Conservation (phyloP, 2,797 vertebrate species). For the Poecilia velifera region DNA sequence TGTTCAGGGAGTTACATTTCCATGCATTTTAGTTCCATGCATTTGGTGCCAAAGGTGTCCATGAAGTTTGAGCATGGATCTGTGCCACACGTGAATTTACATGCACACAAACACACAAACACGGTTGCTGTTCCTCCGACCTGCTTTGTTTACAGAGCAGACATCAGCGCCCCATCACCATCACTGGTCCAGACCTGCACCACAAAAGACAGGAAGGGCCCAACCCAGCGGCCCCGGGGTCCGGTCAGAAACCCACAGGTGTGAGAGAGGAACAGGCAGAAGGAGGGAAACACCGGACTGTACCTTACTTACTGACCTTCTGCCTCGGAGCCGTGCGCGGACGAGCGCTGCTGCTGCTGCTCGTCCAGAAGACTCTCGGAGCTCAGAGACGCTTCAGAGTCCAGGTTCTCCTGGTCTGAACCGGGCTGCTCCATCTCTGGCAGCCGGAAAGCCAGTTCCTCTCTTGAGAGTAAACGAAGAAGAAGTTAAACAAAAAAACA, state of each 20-base stretch:
- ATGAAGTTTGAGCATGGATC: slow-evolving; percentile 50
- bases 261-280: slow-evolving; percentile 57
- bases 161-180: slow-evolving; percentile 77
- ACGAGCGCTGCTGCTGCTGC: slow-evolving; percentile 80
- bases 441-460: slow-evolving; percentile 92
- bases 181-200: slow-evolving; percentile 83
- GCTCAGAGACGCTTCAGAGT: slow-evolving; percentile 93
- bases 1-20: slow-evolving; percentile 1
- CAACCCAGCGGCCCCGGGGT: slow-evolving; percentile 64
- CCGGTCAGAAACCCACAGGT: slow-evolving; percentile 73
- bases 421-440: slow-evolving; percentile 95
- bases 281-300: slow-evolving; percentile 36
- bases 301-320: slow-evolving; percentile 93
- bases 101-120: slow-evolving; percentile 63
- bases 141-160: slow-evolving; percentile 80
- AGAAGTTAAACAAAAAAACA: not conserved
- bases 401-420: slow-evolving; percentile 95
- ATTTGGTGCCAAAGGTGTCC: slow-evolving; percentile 18
- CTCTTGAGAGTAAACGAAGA: slow-evolving; percentile 75
- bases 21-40: slow-evolving; percentile 14
- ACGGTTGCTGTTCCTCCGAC: slow-evolving; percentile 73
- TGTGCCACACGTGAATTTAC: slow-evolving; percentile 49
- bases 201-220: slow-evolving; percentile 80
- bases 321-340: slow-evolving; percentile 74
- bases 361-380: slow-evolving; percentile 95